A percentile compares a stretch with the other conserved stretches of the same genome.
These are phyloP conservation scores for Cynodonichthys magdalenae DNA, from an alignment of 2,797 vertebrate species.

Conservation along the genomic window DNA sequence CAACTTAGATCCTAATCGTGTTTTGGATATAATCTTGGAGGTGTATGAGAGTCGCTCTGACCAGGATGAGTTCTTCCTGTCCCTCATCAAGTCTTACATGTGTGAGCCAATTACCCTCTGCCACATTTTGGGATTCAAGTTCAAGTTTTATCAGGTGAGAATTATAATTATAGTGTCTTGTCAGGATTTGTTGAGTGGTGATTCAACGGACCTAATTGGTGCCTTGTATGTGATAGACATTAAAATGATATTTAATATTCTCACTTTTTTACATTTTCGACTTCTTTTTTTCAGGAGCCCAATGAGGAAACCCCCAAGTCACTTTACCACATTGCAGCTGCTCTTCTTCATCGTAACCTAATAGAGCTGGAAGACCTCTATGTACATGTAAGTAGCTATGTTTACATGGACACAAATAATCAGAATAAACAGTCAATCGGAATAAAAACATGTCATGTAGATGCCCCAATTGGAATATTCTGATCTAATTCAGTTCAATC, in stretches of 20 bases:
- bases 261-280: background rate
- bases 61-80: slow-evolving; percentile 95
- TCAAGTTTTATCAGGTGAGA: slow-evolving; percentile 97
- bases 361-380: slow-evolving; percentile 97
- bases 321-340: slow-evolving; percentile 95
- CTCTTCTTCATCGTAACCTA: slow-evolving; percentile 94
- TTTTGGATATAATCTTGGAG: slow-evolving; percentile 97
- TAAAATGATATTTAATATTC: background rate
- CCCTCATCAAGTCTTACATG: slow-evolving; percentile 98
- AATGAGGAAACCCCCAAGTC: slow-evolving; percentile 96
- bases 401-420: too few species aligned
- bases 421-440: too few species aligned
- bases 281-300: slow-evolving; percentile 85
- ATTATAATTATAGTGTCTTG: background rate
- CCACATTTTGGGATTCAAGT: slow-evolving; percentile 99
- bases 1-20: slow-evolving; percentile 97
- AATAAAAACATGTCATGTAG: too few species aligned
- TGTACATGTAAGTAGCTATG: slow-evolving; percentile 88
- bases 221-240: too few species aligned
- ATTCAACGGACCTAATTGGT: background rate
- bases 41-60: slow-evolving; percentile 96
- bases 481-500: too few species aligned
- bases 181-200: too few species aligned
- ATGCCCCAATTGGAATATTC: too few species aligned
- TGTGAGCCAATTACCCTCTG: slow-evolving; percentile 98